Conservation (phyloP, 2,113 vertebrate genomes). For the Gnathochromis pfefferi region DNA sequence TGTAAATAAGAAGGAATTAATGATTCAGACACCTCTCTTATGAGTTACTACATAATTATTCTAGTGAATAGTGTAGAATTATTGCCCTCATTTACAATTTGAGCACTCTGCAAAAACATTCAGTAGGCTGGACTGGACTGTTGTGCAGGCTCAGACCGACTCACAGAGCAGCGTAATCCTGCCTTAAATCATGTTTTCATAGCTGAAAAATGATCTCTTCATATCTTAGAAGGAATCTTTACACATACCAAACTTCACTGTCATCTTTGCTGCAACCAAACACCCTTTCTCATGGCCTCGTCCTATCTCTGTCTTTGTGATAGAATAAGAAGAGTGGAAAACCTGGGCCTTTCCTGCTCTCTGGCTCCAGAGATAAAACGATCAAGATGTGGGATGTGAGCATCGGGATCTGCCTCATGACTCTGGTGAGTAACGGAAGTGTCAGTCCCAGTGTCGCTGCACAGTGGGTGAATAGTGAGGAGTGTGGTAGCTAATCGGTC, state of each 20-base stretch:
- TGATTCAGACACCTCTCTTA: not conserved
- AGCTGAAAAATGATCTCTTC: not conserved
- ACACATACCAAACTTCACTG: not conserved
- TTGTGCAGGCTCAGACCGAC: not conserved
- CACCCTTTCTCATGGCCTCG: not conserved
- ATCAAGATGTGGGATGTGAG: conserved; percentile 99
- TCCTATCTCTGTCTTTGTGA: not conserved
- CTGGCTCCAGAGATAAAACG: conserved; percentile 98
- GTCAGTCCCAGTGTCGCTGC: not conserved
- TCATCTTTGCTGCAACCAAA: not conserved
- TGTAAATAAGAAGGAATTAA: not conserved
- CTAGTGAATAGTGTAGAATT: not conserved
- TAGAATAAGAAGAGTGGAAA: conserved; percentile 98
- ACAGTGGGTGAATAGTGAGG: not conserved
- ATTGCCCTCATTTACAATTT: not conserved
- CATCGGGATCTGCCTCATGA: conserved; percentile 95
- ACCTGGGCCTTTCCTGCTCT: conserved; percentile 95
- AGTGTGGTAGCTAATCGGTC: not conserved
- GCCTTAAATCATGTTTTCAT: not conserved
- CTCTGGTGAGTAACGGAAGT: conserved; percentile 62
- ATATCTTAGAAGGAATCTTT: not conserved
- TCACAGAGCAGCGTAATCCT: not conserved
- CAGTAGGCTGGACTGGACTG: not conserved
- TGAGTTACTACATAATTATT: not conserved
- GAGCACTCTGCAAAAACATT: not conserved